Conservation (phyloP, 2,113 vertebrate genomes). For the Chloroceryle aenea region DNA sequence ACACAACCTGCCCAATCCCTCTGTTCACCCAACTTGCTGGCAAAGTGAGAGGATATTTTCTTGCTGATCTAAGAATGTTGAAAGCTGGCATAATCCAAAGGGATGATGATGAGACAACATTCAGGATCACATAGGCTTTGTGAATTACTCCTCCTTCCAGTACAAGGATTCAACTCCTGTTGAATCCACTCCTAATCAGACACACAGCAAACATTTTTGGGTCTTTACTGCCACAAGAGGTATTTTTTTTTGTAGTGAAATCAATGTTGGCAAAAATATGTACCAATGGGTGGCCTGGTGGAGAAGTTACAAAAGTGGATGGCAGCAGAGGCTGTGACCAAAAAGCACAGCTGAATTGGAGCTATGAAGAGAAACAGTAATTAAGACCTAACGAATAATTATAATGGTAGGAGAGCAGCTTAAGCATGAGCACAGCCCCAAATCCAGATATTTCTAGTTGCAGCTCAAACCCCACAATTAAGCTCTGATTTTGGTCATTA, state of each 20-base stretch:
- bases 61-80: not conserved
- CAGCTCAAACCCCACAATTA: slow-evolving; percentile 60
- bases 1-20: not conserved
- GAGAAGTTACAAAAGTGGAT: not conserved
- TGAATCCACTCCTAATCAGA: not conserved
- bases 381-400: slow-evolving; percentile 37
- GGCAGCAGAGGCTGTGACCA: not conserved
- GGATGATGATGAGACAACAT: not conserved
- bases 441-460: slow-evolving; percentile 52
- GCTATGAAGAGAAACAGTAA: slow-evolving; percentile 16
- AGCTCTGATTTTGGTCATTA: slow-evolving; percentile 45
- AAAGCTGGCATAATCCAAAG: not conserved
- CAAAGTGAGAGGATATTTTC: not conserved
- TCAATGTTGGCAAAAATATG: not conserved
- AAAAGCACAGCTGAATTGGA: not conserved
- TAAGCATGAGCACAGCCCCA: slow-evolving; percentile 1
- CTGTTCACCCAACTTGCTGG: not conserved
- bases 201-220: not conserved
- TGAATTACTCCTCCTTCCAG: not conserved
- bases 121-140: not conserved
- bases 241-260: not conserved
- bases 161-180: not conserved
- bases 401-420: not conserved
- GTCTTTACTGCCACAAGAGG: not conserved
- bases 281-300: not conserved